Evolutionary conservation across 1,140 invertebrate genomes (phyloP).

Genomic region (Harlomillsia oculata): DNA sequence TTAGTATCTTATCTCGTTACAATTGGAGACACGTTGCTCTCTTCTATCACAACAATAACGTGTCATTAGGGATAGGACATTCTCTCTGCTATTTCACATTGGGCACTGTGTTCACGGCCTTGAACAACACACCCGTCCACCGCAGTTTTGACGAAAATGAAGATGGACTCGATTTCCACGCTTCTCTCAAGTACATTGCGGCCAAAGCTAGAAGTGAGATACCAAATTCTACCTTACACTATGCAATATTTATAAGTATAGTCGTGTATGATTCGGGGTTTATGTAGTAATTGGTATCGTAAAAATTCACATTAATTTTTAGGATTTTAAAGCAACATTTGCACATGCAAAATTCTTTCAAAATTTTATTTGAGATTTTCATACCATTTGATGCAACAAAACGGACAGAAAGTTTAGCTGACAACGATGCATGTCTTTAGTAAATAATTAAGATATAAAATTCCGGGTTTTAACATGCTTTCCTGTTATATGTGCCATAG

Average conservation of each 20-base stretch:
- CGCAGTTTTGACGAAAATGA: conserved; percentile 53
- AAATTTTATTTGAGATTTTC: no score
- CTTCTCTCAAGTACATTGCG: conserved; percentile 20
- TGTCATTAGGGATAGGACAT: conserved; percentile 43
- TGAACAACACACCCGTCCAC: conserved; percentile 50
- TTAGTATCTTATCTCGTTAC: conserved; percentile 56
- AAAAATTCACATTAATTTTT: no score
- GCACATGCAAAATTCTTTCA: no score
- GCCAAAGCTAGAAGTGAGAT: conserved; percentile 35
- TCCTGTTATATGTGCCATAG: no score
- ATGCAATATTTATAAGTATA: no score
- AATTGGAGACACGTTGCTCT: conserved; percentile 60
- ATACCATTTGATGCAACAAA: no score
- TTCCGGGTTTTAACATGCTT: no score
- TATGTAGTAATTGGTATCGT: no score
- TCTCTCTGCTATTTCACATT: conserved; percentile 64
- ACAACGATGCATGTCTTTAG: background rate
- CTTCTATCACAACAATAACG: conserved; percentile 58
- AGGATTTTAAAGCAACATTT: no score
- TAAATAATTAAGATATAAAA: background rate
- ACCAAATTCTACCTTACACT: no score
- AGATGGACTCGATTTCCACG: conserved; percentile 26
- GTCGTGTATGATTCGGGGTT: no score
- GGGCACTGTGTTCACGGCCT: conserved; percentile 54
- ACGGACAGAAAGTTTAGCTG: conserved; percentile 3